phyloP scores from a whole-genome alignment of 2,888 invertebrate species.

The Tetragnatha montana region DNA sequence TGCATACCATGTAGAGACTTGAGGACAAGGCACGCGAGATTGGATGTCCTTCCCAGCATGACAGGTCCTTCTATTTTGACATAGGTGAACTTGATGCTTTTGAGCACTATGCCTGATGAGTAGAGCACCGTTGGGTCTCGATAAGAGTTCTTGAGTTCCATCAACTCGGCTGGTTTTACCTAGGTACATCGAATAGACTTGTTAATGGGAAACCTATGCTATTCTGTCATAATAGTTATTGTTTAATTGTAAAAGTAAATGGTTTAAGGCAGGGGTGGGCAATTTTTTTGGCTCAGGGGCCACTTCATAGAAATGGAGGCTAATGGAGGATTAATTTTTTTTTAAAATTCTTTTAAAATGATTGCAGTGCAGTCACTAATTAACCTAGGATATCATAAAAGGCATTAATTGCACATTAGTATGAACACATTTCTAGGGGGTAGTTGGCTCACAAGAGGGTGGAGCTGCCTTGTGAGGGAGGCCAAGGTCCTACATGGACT shows the following conservation, averaged over 20 bases:
- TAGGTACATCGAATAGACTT: background rate
- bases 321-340: no score
- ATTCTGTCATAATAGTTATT: background rate
- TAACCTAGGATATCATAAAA: no score
- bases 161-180: slow-evolving; percentile 43
- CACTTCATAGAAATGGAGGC: no score
- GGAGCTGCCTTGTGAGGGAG: no score
- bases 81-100: slow-evolving; percentile 50
- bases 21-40: slow-evolving; percentile 47
- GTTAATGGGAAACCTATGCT: background rate
- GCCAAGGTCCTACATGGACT: no score
- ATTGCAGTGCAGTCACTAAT: no score
- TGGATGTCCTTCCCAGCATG: slow-evolving; percentile 20
- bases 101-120: slow-evolving; percentile 51
- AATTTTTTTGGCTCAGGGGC: background rate
- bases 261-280: background rate
- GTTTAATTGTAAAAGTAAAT: background rate
- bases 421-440: no score
- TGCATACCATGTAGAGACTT: slow-evolving; percentile 43
- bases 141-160: slow-evolving; percentile 38
- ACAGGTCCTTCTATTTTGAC: slow-evolving; percentile 52
- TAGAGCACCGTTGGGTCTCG: slow-evolving; percentile 59
- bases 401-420: no score
- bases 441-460: no score
- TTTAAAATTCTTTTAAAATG: no score